Evolutionary conservation across 2,113 vertebrate genomes (phyloP).

Genomic region (Hemiscyllium ocellatum): DNA sequence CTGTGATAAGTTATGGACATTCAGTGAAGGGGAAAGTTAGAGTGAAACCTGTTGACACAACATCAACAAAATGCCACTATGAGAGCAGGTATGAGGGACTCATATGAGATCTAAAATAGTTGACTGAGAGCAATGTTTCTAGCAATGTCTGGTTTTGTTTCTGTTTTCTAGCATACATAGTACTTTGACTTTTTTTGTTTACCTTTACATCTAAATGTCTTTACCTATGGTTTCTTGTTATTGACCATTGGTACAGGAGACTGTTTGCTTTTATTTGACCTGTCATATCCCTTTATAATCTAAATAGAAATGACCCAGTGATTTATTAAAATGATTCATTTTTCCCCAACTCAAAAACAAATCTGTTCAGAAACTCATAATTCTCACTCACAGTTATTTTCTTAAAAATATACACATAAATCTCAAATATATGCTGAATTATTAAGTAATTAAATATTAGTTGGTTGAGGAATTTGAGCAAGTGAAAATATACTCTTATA

Average conservation of each 20-base stretch:
- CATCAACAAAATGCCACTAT: background rate
- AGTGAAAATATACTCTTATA: background rate
- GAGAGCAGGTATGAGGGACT: background rate
- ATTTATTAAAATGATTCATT: no score
- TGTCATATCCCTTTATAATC: no score
- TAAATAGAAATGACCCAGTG: no score
- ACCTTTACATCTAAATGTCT: no score
- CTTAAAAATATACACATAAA: background rate
- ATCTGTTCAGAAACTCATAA: background rate
- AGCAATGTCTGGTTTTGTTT: no score
- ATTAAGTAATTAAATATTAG: background rate
- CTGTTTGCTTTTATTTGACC: no score
- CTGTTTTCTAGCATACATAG: no score
- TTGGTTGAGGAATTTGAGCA: background rate
- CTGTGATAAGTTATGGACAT: background rate
- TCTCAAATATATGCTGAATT: background rate
- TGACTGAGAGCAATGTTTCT: no score
- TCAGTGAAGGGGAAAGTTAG: background rate
- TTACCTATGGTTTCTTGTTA: no score
- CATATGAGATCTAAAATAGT: no score
- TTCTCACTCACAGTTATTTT: background rate
- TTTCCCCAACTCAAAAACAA: background rate
- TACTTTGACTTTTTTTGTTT: no score
- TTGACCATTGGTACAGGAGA: no score
- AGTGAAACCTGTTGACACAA: background rate